Conservation (phyloP, 2,113 vertebrate species). For the Prochilodus magdalenae region DNA sequence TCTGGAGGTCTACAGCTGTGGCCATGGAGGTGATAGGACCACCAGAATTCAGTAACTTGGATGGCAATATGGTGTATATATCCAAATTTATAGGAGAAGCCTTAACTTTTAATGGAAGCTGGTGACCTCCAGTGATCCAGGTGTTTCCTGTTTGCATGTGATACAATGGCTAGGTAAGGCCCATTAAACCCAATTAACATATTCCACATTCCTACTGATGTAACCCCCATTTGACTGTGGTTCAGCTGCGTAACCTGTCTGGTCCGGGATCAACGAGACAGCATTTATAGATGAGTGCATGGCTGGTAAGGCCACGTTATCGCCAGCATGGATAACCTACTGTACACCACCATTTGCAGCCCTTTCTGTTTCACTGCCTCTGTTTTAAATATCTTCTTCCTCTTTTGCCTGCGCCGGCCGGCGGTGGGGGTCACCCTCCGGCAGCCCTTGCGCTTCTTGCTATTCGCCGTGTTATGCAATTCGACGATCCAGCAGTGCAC, state of each 20-base stretch:
- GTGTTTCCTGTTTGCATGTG: neutral
- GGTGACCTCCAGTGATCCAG: neutral
- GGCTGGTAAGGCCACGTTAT: neutral
- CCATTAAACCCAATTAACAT: neutral
- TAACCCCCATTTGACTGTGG: neutral
- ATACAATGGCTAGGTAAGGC: neutral
- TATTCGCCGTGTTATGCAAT: neutral
- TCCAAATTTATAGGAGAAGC: too few relatives aligned
- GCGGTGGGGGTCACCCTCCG: neutral
- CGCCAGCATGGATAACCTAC: neutral
- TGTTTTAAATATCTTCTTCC: neutral
- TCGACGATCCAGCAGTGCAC: neutral
- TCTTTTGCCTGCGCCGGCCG: neutral
- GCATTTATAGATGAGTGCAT: neutral
- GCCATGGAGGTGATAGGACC: too few relatives aligned
- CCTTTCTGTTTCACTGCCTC: neutral
- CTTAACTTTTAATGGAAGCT: too few relatives aligned
- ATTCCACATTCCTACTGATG: conserved; percentile 1
- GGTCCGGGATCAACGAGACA: neutral
- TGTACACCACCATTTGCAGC: neutral
- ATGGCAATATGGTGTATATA: too few relatives aligned
- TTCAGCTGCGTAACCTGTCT: neutral
- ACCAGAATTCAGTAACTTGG: too few relatives aligned
- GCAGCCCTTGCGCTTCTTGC: neutral
- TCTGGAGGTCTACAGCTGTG: too few relatives aligned